Evolutionary conservation across 1,140 invertebrate genomes (phyloP).

Genomic region (Plectrocnemia conspersa): DNA sequence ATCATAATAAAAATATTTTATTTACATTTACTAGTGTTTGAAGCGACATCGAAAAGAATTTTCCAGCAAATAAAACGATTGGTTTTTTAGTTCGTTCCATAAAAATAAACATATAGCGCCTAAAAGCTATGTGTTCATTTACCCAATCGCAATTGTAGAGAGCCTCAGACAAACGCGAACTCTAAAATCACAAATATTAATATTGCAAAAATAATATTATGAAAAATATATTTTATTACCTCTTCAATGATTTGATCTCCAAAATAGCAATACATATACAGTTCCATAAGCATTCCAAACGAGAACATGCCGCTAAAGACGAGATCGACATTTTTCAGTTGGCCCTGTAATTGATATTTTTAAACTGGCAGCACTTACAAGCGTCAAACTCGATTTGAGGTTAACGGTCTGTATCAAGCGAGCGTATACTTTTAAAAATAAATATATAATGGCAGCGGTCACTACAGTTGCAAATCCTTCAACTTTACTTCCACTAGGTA

Average conservation of each 20-base stretch:
- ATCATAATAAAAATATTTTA: constrained; percentile 4
- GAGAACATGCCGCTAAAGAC: constrained; percentile 24
- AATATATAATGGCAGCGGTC: constrained; percentile 33
- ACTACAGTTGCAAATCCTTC: constrained; percentile 59
- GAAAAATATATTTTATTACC: constrained; percentile 8
- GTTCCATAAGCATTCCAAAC: constrained; percentile 21
- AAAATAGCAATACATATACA: constrained; percentile 27
- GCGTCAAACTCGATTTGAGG: no score
- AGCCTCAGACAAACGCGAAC: constrained; percentile 19
- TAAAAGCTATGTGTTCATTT: constrained; percentile 13
- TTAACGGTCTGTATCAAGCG: no score
- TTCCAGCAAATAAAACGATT: constrained; percentile 23
- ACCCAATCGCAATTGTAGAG: constrained; percentile 28
- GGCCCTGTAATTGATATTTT: no score
- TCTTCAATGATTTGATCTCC: constrained; percentile 27
- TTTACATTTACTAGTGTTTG: constrained; percentile 27
- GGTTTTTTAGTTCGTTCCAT: constrained; percentile 26
- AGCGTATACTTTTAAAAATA: neutral
- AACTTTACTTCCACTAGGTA: constrained; percentile 67
- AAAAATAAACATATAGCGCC: constrained; percentile 23
- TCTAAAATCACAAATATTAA: constrained; percentile 25
- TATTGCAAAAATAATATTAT: constrained; percentile 1
- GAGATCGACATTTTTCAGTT: constrained; percentile 21
- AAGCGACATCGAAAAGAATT: constrained; percentile 26
- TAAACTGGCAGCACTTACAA: neutral